Percentiles rank a stretch among this genome's conserved stretches.
Conservation (phyloP, 1,140 invertebrate genomes). For the Macrobrachium rosenbergii region DNA sequence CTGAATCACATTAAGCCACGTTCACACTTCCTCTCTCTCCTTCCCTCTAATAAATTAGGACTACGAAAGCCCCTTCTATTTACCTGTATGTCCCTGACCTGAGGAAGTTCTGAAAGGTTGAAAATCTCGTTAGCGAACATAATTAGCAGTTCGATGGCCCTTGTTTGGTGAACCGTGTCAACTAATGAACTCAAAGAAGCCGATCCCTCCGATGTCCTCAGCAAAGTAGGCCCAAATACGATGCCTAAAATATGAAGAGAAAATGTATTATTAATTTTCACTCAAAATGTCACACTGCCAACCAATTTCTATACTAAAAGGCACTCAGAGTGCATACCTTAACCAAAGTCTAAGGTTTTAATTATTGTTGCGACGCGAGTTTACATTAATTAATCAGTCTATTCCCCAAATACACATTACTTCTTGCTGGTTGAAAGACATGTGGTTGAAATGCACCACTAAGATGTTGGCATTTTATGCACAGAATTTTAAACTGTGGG, state of each 20-base stretch:
- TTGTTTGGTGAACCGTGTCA: constrained; percentile 75
- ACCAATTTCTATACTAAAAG: too few relatives aligned
- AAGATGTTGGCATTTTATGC: too few relatives aligned
- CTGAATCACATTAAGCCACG: not conserved
- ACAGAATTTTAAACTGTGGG: too few relatives aligned
- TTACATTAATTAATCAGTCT: too few relatives aligned
- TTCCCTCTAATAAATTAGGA: too few relatives aligned
- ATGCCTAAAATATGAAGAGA: constrained; percentile 69
- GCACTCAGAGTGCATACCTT: too few relatives aligned
- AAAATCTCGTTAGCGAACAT: constrained; percentile 70
- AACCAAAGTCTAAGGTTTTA: too few relatives aligned
- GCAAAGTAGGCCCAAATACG: constrained; percentile 77
- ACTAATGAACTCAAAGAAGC: constrained; percentile 74
- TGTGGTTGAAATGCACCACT: too few relatives aligned
- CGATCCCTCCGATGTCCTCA: constrained; percentile 73
- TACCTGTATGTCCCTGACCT: constrained; percentile 19
- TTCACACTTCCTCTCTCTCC: not conserved
- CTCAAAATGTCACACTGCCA: not conserved
- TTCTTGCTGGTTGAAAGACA: too few relatives aligned
- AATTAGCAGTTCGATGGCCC: constrained; percentile 75
- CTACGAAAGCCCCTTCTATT: not conserved
- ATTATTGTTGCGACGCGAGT: too few relatives aligned
- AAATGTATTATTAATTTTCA: not conserved
- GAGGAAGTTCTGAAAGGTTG: constrained; percentile 39
- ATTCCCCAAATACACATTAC: too few relatives aligned